Percentiles rank a stretch among this genome's conserved stretches.
Conservation (phyloP, 2,113 vertebrate species). For the Myrmecophaga tridactyla region DNA sequence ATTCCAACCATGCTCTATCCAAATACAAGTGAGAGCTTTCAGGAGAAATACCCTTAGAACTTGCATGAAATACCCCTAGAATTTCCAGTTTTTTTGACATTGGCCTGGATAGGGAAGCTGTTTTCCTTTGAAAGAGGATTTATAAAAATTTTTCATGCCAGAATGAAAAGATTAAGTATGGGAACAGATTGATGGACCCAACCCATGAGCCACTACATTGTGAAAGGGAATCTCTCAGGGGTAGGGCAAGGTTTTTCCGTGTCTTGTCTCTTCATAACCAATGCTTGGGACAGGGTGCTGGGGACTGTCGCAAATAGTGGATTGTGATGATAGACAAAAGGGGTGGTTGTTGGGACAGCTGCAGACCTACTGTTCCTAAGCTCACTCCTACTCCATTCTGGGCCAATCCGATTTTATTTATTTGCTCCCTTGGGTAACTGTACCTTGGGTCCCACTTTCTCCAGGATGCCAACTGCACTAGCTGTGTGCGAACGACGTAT, state of each 20-base stretch:
- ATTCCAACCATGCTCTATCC: conserved; percentile 29
- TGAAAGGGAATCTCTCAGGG: conserved; percentile 24
- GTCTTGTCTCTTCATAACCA: background rate
- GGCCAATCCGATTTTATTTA: conserved; percentile 81
- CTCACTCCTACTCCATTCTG: conserved; percentile 26
- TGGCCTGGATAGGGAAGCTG: background rate
- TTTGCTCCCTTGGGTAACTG: conserved; percentile 76
- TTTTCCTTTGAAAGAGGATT: conserved; percentile 35
- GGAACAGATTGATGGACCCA: conserved; percentile 26
- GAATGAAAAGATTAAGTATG: background rate
- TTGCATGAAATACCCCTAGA: background rate
- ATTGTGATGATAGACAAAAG: conserved; percentile 26
- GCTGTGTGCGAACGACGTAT: conserved; percentile 85
- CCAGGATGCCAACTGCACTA: conserved; percentile 73
- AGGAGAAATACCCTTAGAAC: background rate
- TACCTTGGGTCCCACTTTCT: conserved; percentile 68
- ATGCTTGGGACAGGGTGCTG: conserved; percentile 11
- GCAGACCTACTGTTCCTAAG: background rate
- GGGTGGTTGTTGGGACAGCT: background rate
- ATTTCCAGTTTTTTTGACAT: conserved; percentile 24
- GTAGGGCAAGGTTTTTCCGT: background rate
- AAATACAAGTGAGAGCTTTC: conserved; percentile 39
- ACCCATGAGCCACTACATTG: background rate
- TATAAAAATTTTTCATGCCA: conserved; percentile 11
- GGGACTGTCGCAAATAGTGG: background rate